phyloP scores from a whole-genome alignment of 2,797 vertebrate species.

The Tokudaia tokunoshimensis region DNA sequence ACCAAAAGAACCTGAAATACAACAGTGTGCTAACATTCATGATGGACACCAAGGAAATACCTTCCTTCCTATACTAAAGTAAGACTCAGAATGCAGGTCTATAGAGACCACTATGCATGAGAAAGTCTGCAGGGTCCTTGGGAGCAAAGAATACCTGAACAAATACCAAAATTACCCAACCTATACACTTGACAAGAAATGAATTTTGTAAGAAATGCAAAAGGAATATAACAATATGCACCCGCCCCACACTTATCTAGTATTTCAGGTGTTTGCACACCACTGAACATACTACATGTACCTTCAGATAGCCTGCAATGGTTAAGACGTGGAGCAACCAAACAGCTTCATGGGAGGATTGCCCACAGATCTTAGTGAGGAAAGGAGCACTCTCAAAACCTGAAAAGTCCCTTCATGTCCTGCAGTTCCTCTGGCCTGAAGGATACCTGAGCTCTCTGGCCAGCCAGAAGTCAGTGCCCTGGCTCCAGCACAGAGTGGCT shows the following conservation, averaged over 20 bases:
- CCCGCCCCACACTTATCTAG: not conserved
- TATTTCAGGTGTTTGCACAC: not conserved
- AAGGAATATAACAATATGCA: not conserved
- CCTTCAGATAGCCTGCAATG: not conserved
- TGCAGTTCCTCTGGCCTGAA: not conserved
- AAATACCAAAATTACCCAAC: not conserved
- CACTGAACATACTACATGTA: rapidly evolving
- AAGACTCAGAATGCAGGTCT: not conserved
- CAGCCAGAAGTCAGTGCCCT: not conserved
- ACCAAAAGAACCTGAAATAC: not conserved
- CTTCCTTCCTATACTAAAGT: not conserved
- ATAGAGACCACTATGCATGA: rapidly evolving
- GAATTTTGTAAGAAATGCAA: not conserved
- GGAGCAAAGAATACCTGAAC: not conserved
- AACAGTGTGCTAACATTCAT: rapidly evolving
- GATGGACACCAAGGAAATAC: not conserved
- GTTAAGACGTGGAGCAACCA: rapidly evolving
- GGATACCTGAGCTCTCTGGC: not conserved
- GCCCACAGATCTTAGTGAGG: not conserved
- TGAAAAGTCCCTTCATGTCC: not conserved
- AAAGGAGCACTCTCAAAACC: not conserved
- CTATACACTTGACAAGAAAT: not conserved
- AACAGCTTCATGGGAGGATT: not conserved
- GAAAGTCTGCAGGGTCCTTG: rapidly evolving
- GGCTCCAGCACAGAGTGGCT: not conserved